phyloP scores from a whole-genome alignment of 2,113 vertebrate species.

The Antennarius striatus region DNA sequence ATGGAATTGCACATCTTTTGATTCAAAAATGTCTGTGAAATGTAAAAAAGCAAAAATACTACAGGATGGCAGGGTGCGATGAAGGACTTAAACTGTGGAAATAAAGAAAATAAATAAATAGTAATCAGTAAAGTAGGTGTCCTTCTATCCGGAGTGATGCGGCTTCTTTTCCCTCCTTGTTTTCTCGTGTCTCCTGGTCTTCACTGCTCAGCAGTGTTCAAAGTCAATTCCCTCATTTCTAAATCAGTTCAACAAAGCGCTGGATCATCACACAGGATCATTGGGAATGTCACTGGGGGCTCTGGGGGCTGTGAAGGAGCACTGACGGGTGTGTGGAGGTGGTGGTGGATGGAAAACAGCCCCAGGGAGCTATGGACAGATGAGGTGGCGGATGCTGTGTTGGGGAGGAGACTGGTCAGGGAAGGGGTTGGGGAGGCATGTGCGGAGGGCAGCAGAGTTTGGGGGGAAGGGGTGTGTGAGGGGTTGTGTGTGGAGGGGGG shows the following conservation, averaged over 20 bases:
- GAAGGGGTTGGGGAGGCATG: slow-evolving; percentile 60
- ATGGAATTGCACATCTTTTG: slow-evolving; percentile 76
- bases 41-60: slow-evolving; percentile 45
- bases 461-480: slow-evolving; percentile 42
- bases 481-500: slow-evolving; percentile 28
- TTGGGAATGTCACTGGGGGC: slow-evolving; percentile 60
- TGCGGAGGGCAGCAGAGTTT: slow-evolving; percentile 54
- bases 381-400: slow-evolving; percentile 41
- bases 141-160: slow-evolving; percentile 50
- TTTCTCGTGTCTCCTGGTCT: slow-evolving; percentile 51
- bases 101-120: slow-evolving; percentile 72
- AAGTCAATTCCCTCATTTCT: slow-evolving; percentile 58
- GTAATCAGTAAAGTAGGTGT: slow-evolving; percentile 71
- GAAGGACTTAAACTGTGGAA: slow-evolving; percentile 28
- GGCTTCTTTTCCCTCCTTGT: slow-evolving; percentile 27
- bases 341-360: slow-evolving; percentile 1
- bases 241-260: slow-evolving; percentile 43
- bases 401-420: slow-evolving; percentile 55
- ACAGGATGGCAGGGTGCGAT: slow-evolving; percentile 36
- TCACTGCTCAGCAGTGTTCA: slow-evolving; percentile 74
- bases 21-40: slow-evolving; percentile 72
- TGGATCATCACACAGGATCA: slow-evolving; percentile 39
- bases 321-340: slow-evolving; percentile 49
- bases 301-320: slow-evolving; percentile 55
- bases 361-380: slow-evolving; percentile 27